A percentile compares a stretch with the other conserved stretches of the same genome.
phyloP scores from a whole-genome alignment of 2,888 invertebrate species.

The Megalurothrips usitatus region DNA sequence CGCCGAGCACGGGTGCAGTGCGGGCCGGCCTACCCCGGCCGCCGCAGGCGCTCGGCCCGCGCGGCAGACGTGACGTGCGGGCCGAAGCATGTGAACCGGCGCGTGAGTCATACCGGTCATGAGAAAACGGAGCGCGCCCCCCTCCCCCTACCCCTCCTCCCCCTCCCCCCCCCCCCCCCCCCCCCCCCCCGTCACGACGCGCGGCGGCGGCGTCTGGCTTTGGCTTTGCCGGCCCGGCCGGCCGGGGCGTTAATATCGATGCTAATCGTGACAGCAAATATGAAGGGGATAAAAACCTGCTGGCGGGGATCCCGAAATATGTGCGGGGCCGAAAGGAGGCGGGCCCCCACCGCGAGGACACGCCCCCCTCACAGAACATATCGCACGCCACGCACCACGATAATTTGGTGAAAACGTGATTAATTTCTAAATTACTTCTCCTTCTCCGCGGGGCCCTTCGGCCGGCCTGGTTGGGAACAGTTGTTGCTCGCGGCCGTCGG shows the following conservation, averaged over 20 bases:
- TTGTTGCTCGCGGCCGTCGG: too few species aligned
- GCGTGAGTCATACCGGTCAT: too few species aligned
- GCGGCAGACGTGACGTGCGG: too few species aligned
- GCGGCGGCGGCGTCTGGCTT: background rate
- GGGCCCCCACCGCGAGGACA: background rate
- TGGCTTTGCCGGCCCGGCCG: background rate
- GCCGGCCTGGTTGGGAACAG: background rate
- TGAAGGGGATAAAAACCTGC: background rate
- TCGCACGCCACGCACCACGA: background rate
- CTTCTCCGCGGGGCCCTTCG: background rate
- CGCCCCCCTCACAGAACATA: background rate
- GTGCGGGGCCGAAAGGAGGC: background rate
- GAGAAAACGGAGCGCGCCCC: too few species aligned
- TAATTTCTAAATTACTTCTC: slow-evolving; percentile 27
- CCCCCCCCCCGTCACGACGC: background rate
- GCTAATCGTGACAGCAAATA: slow-evolving; percentile 16
- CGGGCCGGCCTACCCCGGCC: too few species aligned
- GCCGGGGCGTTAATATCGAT: slow-evolving; percentile 7
- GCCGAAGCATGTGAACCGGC: too few species aligned
- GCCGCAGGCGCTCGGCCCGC: too few species aligned
- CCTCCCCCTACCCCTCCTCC: too few species aligned
- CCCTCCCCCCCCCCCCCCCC: too few species aligned
- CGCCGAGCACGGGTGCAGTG: too few species aligned
- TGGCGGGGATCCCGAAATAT: slow-evolving; percentile 19
- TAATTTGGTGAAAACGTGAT: slow-evolving; percentile 21